These are phyloP conservation scores for Limonius californicus DNA, from an alignment of 1,140 invertebrate genomes.

Conservation along the genomic window DNA sequence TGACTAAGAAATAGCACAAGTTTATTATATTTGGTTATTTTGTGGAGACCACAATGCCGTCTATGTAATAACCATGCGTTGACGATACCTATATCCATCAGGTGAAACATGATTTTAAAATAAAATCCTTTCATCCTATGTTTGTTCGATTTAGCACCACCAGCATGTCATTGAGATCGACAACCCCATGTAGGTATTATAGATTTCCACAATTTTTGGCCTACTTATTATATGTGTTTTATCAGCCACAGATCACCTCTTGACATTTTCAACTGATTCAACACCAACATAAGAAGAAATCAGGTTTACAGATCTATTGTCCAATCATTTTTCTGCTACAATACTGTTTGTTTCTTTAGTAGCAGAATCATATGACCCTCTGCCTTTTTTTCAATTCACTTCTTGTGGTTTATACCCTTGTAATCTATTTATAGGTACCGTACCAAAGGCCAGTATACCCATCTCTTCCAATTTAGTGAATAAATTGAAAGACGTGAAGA, in stretches of 20 bases:
- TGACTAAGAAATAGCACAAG: too few species aligned
- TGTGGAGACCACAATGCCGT: too few species aligned
- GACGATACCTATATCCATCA: too few species aligned
- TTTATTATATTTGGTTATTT: too few species aligned
- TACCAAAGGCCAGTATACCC: too few species aligned
- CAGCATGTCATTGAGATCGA: slow-evolving; percentile 23
- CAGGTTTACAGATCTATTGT: slow-evolving; percentile 1
- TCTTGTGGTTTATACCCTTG: background rate
- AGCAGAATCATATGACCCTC: background rate
- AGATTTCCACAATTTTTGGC: slow-evolving; percentile 17
- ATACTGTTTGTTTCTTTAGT: background rate
- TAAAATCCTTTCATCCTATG: too few species aligned
- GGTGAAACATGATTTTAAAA: too few species aligned
- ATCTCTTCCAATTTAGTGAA: slow-evolving; percentile 2
- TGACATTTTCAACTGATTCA: background rate
- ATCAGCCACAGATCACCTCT: slow-evolving; percentile 1
- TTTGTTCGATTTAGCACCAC: background rate
- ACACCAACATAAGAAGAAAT: background rate
- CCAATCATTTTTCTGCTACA: slow-evolving; percentile 11
- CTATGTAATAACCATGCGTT: too few species aligned
- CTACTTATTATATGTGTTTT: slow-evolving; percentile 1
- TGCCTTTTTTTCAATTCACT: slow-evolving; percentile 6
- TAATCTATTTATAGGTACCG: too few species aligned
- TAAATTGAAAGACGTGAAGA: slow-evolving; percentile 23
- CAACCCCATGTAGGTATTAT: slow-evolving; percentile 25